Base-by-base conservation (phyloP, 2,113 vertebrate species). In the Antennarius striatus region DNA sequence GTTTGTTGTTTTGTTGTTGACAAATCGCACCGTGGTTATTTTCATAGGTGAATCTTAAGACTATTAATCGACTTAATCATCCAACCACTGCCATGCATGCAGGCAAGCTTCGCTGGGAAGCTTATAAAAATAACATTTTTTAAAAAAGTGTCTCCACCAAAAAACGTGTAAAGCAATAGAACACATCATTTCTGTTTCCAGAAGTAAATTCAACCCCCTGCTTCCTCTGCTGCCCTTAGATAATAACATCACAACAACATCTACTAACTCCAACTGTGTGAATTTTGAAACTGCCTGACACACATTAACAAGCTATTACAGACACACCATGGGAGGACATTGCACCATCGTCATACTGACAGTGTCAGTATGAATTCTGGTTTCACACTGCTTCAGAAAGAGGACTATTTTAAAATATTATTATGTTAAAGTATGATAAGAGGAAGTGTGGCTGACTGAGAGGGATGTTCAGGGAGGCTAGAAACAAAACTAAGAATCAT, bases 401-500 rank as follows among this genome's bases (percentile, higher is more conserved):
- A 22, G 22, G 22, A 22, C 22, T 13, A 10, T 40, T 14, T 29
- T 6, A 3, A 47, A 22, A 11, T 46, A 74, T 7, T 36, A 15
- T 61, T 54, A 17, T 10, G 49, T 66, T 17, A 43, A 73, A 72
- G 62, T 49, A 52, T 1, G 4, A 16, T 7, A 52, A 60, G 48
- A 43, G 63, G 60, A 79, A 73, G 63, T 48, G 28, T 47, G 30
- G 59, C 17, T 36, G 52, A 72, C 53, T 36, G 32, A 61, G 12
- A 39, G 32, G n/a, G 54, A 55, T 10, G 10, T 22, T 55, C 42
- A 58, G 77, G 54, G 17, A n/a, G 15, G 8, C 5, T 5, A 4
- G 56, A 58, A 28, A 72, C 30, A 30, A 42, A 40, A 56, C 17
- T 10, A 17, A 17, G 36, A 36, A 7, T 7, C 32, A 5, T 36